Percentiles rank a stretch among this genome's conserved stretches.
These are phyloP conservation scores for Agrenia bidenticulata DNA, from an alignment of 2,888 invertebrate genomes.

Conservation along the genomic window DNA sequence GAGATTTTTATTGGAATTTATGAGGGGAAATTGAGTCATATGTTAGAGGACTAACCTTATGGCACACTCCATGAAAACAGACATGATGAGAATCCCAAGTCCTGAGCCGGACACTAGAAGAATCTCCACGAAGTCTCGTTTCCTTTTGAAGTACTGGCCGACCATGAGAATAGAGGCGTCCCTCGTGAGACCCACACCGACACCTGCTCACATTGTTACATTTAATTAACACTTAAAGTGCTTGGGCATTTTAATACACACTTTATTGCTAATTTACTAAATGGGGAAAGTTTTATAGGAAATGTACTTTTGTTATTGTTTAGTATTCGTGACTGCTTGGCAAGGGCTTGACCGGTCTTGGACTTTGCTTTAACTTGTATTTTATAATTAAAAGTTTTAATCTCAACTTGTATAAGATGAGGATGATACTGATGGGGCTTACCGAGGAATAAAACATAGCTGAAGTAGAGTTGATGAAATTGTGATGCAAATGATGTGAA, in stretches of 20 bases:
- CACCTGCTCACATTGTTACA: too few species aligned
- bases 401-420: too few species aligned
- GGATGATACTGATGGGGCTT: conserved; percentile 25
- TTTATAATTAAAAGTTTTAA: too few species aligned
- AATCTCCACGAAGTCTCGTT: conserved; percentile 58
- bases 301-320: too few species aligned
- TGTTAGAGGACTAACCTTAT: conserved; percentile 54
- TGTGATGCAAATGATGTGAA: conserved; percentile 60
- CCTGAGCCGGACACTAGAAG: conserved; percentile 57
- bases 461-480: conserved; percentile 59
- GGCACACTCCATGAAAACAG: conserved; percentile 56
- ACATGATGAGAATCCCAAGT: conserved; percentile 57
- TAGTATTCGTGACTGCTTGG: too few species aligned
- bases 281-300: too few species aligned
- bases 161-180: conserved; percentile 59
- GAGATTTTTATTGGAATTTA: not conserved
- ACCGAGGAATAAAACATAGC: conserved; percentile 58
- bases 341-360: too few species aligned
- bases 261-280: too few species aligned
- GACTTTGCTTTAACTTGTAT: too few species aligned
- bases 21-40: not conserved
- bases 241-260: too few species aligned
- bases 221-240: too few species aligned
- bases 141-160: conserved; percentile 58
- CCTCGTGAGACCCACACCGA: conserved; percentile 58